These are phyloP conservation scores for Anthrax anthrax DNA, from an alignment of 2,888 invertebrate genomes.

Conservation along the genomic window DNA sequence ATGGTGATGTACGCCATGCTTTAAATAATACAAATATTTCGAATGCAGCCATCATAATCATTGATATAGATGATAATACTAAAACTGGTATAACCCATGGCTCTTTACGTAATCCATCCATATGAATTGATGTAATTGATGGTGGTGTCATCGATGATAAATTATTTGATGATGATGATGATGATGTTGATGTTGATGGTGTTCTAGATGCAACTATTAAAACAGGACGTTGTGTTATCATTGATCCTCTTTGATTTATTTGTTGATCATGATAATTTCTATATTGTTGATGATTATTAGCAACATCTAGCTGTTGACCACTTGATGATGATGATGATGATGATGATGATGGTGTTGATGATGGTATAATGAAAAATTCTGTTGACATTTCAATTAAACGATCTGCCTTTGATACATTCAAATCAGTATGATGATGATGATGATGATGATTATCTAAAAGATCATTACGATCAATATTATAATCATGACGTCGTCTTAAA, in stretches of 20 bases:
- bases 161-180: constrained; percentile 14
- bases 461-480: constrained; percentile 5
- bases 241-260: constrained; percentile 21
- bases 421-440: not conserved
- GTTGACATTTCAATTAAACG: constrained; percentile 64
- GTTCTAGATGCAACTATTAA: constrained; percentile 19
- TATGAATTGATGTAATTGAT: constrained; percentile 25
- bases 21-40: constrained; percentile 81
- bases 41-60: constrained; percentile 72
- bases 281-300: constrained; percentile 30
- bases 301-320: constrained; percentile 7
- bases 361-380: constrained; percentile 66
- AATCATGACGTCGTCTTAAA: constrained; percentile 7
- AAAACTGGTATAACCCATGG: constrained; percentile 85
- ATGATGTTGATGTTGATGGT: constrained; percentile 14
- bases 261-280: not conserved
- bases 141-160: constrained; percentile 20
- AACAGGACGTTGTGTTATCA: constrained; percentile 21
- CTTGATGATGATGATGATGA: constrained; percentile 11
- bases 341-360: constrained; percentile 31
- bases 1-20: constrained; percentile 68
- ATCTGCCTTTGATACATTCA: constrained; percentile 29
- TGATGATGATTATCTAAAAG: constrained; percentile 3
- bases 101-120: constrained; percentile 47
- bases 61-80: constrained; percentile 67